Base-by-base conservation (phyloP, 2,797 vertebrate genomes). In the Tenualosa thibaudeaui region DNA sequence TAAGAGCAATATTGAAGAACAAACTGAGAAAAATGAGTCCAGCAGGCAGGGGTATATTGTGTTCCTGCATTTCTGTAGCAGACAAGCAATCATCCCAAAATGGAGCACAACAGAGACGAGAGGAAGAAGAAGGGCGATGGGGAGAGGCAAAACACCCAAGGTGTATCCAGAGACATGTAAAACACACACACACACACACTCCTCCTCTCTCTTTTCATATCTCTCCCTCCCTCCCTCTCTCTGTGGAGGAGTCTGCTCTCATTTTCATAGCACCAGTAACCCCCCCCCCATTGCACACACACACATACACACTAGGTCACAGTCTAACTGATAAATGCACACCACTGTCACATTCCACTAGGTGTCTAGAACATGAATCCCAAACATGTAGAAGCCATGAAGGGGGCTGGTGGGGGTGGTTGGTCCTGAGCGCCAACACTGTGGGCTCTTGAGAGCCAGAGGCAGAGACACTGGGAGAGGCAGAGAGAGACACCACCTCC, bases 1-100 rank as follows among this genome's bases (percentile, higher is more conserved):
- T 81, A 54, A 54, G 9, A n/a, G 83, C 24, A 82, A 84, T 84
- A 86, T 71, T 81, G 68, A 86, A 65, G 68, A 83, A 53, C 81
- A 86, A 86, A 88, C 84, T 83, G 82, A 86, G 83, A 88, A 83
- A 88, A 86, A 86, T 85, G 83, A 86, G 81, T 58, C 81, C 43
- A 81, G 5, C 71, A 46, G 26, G 71, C 37, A 81, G 22, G 65
- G 85, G 62, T 81, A 81, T 83, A 86, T 83, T 86, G 68, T 81
- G 58, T 78, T 85, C 51, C 81, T 54, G 31, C 81, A 5, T 26
- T 43, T 58, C 83, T 78, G 51, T 22, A 50, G 50, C 43, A 58
- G 40, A 49, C 78, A 83, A 82, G 62, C 81, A 81, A 84, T 82
- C 37, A 17, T 51, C 81, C 26, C 71, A 81, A 19, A 71, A 75